These are phyloP conservation scores for Metopolophium dirhodum DNA, from an alignment of 1,140 invertebrate species.

Conservation along the genomic window DNA sequence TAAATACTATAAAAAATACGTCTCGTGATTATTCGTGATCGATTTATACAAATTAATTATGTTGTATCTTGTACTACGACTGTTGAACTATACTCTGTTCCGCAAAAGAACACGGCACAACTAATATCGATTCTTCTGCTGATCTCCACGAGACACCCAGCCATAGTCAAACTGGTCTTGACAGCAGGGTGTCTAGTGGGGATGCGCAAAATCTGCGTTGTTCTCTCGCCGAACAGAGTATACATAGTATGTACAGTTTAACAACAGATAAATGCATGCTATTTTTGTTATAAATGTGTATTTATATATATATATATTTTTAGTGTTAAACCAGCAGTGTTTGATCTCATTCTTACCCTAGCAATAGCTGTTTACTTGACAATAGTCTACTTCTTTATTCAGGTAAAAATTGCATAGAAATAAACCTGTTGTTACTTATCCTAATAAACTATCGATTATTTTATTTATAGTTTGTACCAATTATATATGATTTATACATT, in stretches of 20 bases:
- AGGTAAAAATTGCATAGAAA: constrained; percentile 64
- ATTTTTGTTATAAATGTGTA: not conserved
- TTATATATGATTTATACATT: constrained; percentile 24
- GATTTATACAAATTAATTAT: not conserved
- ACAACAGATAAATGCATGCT: not conserved
- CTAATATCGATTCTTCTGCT: no score
- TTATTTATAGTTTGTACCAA: constrained; percentile 38
- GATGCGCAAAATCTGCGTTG: no score
- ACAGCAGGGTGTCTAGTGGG: no score
- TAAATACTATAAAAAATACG: not conserved
- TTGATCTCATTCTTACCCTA: constrained; percentile 92
- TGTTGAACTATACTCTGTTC: not conserved
- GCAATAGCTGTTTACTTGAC: constrained; percentile 83
- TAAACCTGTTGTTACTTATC: not conserved
- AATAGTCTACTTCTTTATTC: constrained; percentile 81
- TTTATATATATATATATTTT: constrained; percentile 65
- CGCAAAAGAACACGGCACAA: no score
- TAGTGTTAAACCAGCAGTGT: constrained; percentile 96
- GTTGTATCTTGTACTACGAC: not conserved
- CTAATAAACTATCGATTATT: not conserved
- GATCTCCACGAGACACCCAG: no score
- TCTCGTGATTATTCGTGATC: not conserved
- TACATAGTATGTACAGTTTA: no score
- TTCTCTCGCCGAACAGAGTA: no score
- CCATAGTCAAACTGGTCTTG: no score